phyloP scores from a whole-genome alignment of 2,888 invertebrate genomes.

The Leptinotarsa juncta region DNA sequence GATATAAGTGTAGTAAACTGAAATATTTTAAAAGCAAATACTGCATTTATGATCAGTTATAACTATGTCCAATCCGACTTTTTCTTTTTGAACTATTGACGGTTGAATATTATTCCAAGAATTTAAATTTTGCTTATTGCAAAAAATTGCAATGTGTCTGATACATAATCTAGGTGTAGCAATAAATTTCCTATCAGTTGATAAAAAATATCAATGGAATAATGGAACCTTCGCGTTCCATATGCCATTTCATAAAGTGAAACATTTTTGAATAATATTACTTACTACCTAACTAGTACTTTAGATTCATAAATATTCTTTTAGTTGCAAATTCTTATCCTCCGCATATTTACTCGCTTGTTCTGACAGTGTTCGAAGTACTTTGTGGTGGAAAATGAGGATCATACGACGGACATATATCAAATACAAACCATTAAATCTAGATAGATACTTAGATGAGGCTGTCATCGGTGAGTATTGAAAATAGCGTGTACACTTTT shows the following conservation, averaged over 20 bases:
- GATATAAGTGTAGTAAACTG: background rate
- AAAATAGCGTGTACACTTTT: background rate
- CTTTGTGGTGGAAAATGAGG: slow-evolving; percentile 18
- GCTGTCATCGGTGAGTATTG: slow-evolving; percentile 22
- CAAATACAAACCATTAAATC: slow-evolving; percentile 30
- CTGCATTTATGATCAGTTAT: too few species aligned
- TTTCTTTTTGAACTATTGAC: too few species aligned
- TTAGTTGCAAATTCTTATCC: background rate
- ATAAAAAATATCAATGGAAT: slow-evolving; percentile 18
- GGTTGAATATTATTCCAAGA: background rate
- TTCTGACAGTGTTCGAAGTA: slow-evolving; percentile 7
- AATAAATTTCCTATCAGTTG: slow-evolving; percentile 23
- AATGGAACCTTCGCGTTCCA: background rate
- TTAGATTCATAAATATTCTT: background rate
- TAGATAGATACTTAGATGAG: slow-evolving; percentile 23
- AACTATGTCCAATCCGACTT: too few species aligned
- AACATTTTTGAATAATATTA: background rate
- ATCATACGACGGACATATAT: slow-evolving; percentile 30
- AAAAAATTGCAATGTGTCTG: background rate
- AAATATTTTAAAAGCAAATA: too few species aligned
- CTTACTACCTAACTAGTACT: background rate
- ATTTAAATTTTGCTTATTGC: background rate
- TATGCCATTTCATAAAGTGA: background rate
- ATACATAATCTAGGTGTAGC: background rate
- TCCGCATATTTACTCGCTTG: background rate